Conservation (phyloP, 2,797 vertebrate species). For the Eulemur coronatus region DNA sequence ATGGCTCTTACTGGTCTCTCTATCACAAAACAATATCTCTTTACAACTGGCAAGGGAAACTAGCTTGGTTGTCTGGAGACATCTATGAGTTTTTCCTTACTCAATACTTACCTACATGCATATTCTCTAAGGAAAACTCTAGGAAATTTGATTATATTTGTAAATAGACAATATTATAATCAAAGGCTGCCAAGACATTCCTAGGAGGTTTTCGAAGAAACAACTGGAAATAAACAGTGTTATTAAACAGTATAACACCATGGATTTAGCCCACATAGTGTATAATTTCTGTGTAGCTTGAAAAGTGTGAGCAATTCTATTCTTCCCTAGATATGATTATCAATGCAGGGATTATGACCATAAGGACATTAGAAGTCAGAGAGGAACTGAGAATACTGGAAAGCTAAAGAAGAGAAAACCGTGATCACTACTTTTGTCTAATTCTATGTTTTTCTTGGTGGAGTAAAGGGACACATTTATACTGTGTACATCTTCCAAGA, state of each 20-base stretch:
- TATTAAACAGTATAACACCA: background rate
- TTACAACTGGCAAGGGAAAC: background rate
- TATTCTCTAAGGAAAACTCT: background rate
- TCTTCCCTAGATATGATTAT: background rate
- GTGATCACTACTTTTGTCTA: background rate
- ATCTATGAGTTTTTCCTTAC: background rate
- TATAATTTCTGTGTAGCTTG: background rate
- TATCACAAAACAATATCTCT: background rate
- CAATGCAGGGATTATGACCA: background rate
- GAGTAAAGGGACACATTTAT: background rate
- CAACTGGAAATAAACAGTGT: background rate
- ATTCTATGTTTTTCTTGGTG: background rate
- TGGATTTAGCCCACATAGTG: background rate
- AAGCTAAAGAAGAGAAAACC: background rate
- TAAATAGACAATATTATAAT: constrained; percentile 25
- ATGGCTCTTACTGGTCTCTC: background rate
- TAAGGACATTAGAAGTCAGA: background rate
- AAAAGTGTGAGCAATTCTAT: background rate
- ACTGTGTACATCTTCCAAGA: background rate
- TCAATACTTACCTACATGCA: background rate
- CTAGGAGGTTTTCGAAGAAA: background rate
- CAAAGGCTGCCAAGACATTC: background rate
- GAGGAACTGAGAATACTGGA: background rate
- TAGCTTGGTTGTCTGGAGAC: background rate
- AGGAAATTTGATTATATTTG: constrained; percentile 31